Percentiles rank a stretch among this genome's conserved stretches.
Evolutionary conservation across 2,113 vertebrate genomes (phyloP).

Genomic region (Montifringilla adamsi): DNA sequence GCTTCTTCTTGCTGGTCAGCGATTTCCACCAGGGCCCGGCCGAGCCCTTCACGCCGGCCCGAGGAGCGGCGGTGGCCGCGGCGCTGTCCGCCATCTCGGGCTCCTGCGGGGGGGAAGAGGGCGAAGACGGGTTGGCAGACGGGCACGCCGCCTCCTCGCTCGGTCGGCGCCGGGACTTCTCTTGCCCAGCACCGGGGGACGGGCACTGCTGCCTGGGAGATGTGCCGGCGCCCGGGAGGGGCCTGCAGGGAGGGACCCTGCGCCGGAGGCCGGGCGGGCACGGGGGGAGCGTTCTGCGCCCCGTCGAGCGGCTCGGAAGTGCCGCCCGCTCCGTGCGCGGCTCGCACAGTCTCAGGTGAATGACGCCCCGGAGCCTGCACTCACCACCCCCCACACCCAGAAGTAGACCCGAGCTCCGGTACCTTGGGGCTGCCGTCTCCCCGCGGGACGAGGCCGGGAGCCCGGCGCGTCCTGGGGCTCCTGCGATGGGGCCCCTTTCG

Average conservation of each 20-base stretch:
- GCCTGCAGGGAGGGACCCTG: not conserved
- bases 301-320: not conserved
- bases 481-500: not conserved
- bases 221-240: not conserved
- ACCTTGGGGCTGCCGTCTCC: not conserved
- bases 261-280: not conserved
- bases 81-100: slow-evolving; percentile 72
- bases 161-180: not conserved
- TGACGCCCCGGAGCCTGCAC: not conserved
- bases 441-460: not conserved
- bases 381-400: not conserved
- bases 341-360: not conserved
- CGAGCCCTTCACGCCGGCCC: slow-evolving; percentile 5
- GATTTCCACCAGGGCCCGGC: slow-evolving; percentile 79
- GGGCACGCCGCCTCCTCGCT: not conserved
- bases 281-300: not conserved
- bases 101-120: not conserved
- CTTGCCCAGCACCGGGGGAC: not conserved
- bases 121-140: not conserved
- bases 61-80: slow-evolving; percentile 21
- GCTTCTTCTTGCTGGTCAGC: slow-evolving; percentile 74
- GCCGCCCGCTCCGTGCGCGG: not conserved
- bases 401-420: not conserved
- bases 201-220: not conserved
- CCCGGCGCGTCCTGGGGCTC: not conserved